A percentile compares a stretch with the other conserved stretches of the same genome.
Evolutionary conservation across 2,888 invertebrate species (phyloP).

Genomic region (Plagodis dolabraria): DNA sequence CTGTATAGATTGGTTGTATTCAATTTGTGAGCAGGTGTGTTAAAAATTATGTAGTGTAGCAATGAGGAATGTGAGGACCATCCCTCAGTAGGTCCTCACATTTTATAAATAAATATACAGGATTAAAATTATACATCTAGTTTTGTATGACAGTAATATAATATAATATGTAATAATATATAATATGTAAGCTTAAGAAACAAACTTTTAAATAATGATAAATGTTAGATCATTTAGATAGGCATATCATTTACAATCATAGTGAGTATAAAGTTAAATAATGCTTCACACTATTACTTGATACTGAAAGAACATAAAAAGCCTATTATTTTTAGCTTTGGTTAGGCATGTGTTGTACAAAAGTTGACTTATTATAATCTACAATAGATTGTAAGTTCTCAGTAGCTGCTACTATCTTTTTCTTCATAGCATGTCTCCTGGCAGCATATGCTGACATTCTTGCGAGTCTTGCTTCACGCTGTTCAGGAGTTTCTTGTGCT

Average conservation of each 20-base stretch:
- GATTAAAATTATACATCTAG: too few species aligned
- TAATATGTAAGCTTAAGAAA: too few species aligned
- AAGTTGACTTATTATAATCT: neutral
- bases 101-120: too few species aligned
- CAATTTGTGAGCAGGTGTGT: too few species aligned
- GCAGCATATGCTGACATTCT: slow-evolving; percentile 79
- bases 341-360: slow-evolving; percentile 5
- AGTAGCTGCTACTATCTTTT: slow-evolving; percentile 30
- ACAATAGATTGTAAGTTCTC: slow-evolving; percentile 9
- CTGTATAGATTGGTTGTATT: too few species aligned
- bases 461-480: slow-evolving; percentile 62
- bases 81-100: too few species aligned
- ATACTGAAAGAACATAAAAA: neutral
- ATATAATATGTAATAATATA: too few species aligned
- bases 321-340: slow-evolving; percentile 11
- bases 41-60: too few species aligned
- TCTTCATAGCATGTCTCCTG: slow-evolving; percentile 67
- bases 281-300: neutral
- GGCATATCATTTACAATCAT: neutral
- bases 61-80: too few species aligned
- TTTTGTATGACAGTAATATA: too few species aligned
- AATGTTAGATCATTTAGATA: too few species aligned
- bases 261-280: neutral
- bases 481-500: slow-evolving; percentile 73
- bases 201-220: too few species aligned